Conservation (phyloP, 2,888 invertebrate genomes). For the Pasiphila rectangulata region DNA sequence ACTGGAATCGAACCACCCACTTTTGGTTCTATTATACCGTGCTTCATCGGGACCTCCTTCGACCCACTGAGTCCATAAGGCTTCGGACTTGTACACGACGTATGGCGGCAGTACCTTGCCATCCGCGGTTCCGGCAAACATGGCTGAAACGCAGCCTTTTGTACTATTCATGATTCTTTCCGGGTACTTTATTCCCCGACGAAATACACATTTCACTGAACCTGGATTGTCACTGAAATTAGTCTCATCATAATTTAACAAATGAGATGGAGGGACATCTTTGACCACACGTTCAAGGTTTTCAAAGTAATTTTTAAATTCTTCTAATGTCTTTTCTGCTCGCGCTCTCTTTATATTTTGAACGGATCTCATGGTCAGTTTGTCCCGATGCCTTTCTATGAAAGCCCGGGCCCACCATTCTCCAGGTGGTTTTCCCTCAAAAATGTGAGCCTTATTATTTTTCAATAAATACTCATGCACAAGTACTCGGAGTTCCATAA, state of each 20-base stretch:
- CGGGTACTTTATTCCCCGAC: not conserved
- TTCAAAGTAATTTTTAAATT: not conserved
- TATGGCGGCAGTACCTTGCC: not conserved
- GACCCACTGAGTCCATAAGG: not conserved
- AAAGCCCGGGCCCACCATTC: not conserved
- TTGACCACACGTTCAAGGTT: not conserved
- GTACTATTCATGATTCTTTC: not conserved
- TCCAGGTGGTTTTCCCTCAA: not conserved
- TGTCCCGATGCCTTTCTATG: not conserved
- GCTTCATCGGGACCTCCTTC: conserved; percentile 8
- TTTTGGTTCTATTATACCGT: conserved; percentile 49
- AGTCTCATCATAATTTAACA: not conserved
- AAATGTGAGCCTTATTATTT: not conserved
- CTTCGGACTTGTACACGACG: not conserved
- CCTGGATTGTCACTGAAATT: not conserved
- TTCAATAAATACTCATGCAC: not conserved
- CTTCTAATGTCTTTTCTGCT: not conserved
- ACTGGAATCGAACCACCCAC: conserved; percentile 49
- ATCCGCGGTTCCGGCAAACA: not conserved
- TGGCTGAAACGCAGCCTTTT: not conserved
- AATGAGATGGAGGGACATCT: not conserved
- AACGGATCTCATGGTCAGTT: not conserved
- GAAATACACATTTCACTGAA: not conserved
- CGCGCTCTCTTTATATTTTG: not conserved
- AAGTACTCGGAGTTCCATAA: not conserved